Evolutionary conservation across 2,888 invertebrate genomes (phyloP).

Genomic region (Ornithoptera alexandrae): DNA sequence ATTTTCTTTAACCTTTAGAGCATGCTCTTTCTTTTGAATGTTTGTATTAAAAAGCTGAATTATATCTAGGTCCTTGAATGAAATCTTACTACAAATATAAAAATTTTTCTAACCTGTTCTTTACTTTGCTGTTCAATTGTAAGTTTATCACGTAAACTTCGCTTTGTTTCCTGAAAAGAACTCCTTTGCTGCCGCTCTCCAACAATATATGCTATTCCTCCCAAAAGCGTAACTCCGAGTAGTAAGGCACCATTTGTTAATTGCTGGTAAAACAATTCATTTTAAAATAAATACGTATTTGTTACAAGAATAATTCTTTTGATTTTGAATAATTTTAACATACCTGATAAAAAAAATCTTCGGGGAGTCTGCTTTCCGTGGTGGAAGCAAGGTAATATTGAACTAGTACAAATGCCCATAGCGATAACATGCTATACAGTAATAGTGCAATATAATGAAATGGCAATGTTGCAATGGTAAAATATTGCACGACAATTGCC

Average conservation of each 20-base stretch:
- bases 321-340: conserved; percentile 14
- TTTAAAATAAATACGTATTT: neutral
- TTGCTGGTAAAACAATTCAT: conserved; percentile 74
- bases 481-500: conserved; percentile 86
- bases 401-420: conserved; percentile 55
- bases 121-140: conserved; percentile 96
- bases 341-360: conserved; percentile 67
- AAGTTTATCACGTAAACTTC: conserved; percentile 93
- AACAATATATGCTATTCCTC: conserved; percentile 79
- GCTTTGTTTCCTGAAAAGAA: conserved; percentile 93
- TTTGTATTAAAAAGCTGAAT: too few species aligned
- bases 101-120: conserved; percentile 84
- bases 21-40: too few species aligned
- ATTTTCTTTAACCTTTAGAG: too few species aligned
- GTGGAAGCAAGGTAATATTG: conserved; percentile 63
- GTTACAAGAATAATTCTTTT: neutral
- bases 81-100: neutral
- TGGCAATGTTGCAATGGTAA: conserved; percentile 87
- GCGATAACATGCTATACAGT: conserved; percentile 56
- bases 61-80: too few species aligned
- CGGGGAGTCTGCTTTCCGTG: conserved; percentile 54
- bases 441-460: conserved; percentile 67
- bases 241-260: conserved; percentile 85
- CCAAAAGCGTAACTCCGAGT: conserved; percentile 86
- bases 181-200: conserved; percentile 93